phyloP scores from a whole-genome alignment of 2,888 invertebrate genomes.

The Silvanus unidentatus region DNA sequence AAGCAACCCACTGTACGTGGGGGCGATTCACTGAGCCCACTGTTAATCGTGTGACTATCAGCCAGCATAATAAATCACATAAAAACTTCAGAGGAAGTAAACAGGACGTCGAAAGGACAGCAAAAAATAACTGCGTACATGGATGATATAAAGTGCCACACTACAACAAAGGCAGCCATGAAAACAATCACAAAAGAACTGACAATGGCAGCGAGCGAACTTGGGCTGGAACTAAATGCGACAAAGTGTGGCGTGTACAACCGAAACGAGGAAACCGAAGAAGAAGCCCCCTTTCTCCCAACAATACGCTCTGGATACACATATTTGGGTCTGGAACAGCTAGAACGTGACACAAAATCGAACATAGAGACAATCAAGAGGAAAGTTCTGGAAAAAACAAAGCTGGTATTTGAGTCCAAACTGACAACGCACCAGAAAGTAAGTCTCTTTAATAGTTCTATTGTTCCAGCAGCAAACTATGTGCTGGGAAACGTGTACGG shows the following conservation, averaged over 20 bases:
- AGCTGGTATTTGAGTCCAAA: conserved; percentile 7
- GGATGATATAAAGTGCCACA: conserved; percentile 17
- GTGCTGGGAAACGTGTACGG: conserved; percentile 8
- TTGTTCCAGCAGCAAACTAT: conserved; percentile 9
- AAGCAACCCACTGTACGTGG: conserved; percentile 9
- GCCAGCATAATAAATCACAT: conserved; percentile 13
- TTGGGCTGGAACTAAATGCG: conserved; percentile 12
- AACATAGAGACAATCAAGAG: conserved; percentile 7
- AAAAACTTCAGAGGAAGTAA: conserved; percentile 14
- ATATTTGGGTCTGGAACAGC: conserved; percentile 12
- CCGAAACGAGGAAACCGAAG: conserved; percentile 1
- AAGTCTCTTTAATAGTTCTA: conserved; percentile 7
- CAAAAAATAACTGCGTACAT: conserved; percentile 14
- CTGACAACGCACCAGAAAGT: conserved; percentile 10
- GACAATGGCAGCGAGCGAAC: conserved; percentile 1
- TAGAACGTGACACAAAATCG: conserved; percentile 8
- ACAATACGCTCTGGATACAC: conserved; percentile 6
- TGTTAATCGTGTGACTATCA: conserved; percentile 18
- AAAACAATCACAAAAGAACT: conserved; percentile 8
- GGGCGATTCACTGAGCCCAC: conserved; percentile 15
- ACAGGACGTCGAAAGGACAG: conserved; percentile 7
- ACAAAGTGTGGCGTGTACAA: conserved; percentile 13
- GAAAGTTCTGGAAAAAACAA: conserved; percentile 2
- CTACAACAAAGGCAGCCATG: conserved; percentile 5
- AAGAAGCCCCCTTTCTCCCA: background rate